phyloP scores from a whole-genome alignment of 2,888 invertebrate species.

The Drosophila tripunctata region DNA sequence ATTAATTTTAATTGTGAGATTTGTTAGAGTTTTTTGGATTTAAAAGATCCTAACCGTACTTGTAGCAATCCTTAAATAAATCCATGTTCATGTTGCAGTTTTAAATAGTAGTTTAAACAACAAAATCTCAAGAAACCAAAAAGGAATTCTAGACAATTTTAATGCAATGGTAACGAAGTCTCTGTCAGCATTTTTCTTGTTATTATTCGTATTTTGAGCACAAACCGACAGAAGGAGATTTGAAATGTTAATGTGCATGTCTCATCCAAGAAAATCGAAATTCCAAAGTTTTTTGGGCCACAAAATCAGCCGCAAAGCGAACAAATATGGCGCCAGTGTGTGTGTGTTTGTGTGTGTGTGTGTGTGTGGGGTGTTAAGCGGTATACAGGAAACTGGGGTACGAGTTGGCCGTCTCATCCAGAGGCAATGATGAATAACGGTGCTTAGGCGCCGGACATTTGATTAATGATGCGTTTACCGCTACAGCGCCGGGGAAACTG shows the following conservation, averaged over 20 bases:
- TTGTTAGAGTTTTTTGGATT: too few relatives aligned
- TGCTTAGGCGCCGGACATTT: conserved; percentile 79
- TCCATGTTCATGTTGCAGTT: too few relatives aligned
- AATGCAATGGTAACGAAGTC: background rate
- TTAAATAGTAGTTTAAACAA: too few relatives aligned
- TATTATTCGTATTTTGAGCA: background rate
- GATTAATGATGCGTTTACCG: conserved; percentile 81
- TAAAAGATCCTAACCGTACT: too few relatives aligned
- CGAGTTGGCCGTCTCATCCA: conserved; percentile 49
- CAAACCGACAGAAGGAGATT: background rate
- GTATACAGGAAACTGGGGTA: background rate
- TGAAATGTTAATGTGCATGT: background rate
- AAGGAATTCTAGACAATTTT: too few relatives aligned
- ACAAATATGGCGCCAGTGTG: conserved; percentile 52
- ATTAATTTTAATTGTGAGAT: too few relatives aligned
- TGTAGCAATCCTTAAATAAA: too few relatives aligned
- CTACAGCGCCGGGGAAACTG: conserved; percentile 40
- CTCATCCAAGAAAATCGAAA: conserved; percentile 6
- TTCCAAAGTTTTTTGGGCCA: conserved; percentile 15
- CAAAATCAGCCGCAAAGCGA: conserved; percentile 30
- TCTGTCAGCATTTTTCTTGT: background rate
- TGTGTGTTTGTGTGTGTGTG: background rate
- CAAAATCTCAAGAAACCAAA: too few relatives aligned
- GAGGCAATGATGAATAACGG: conserved; percentile 78
- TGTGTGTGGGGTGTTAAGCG: conserved; percentile 10